Evolutionary conservation across 1,140 invertebrate species (phyloP), one percentile per base, ranked within the genome.

Genomic region (Drosophila trapezifrons): DNA sequence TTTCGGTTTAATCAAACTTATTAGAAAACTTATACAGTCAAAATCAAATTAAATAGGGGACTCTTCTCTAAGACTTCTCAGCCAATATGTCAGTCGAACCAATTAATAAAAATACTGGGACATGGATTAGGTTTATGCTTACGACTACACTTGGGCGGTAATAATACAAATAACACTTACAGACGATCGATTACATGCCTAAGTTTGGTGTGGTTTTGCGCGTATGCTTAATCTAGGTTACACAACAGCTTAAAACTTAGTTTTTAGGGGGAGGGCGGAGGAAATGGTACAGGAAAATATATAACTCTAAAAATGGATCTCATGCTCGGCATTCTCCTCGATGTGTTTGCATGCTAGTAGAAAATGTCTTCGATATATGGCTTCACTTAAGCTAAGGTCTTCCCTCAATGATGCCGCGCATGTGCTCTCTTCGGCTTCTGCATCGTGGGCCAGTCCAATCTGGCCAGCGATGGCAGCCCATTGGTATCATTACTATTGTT

Each of bases 161-260:
- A 66, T 52, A 52, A 76, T 76, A 76, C 73, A 76, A 76, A 76
- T 76, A 76, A 76, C 60, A 76, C 74, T 76, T 76, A 76, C 60
- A 76, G 54, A 46, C 54, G 62, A 76, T 35, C 54, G n/a, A 76
- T 35, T 75, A 76, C 72, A 76, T 42, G 13, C 1, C 73, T 76
- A 76, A 22, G 73, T 66, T 76, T 76, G 52, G 70, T 63, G 70
- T 54, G 70, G 22, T 35, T 52, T 38, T 52, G 52, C 35, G 38
- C 37, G 25, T 9, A 55, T 35, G n/a, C 54, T 66, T 75, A 75
- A 65, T 56, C 12, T 75, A 76, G 65, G 65, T 70, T 57, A 45
- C 43, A 63, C 40, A 76, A 76, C 73, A 76, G 43, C 73, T 76
- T 76, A 76, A 59, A 40, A 76, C 40, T 40, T 70, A 40, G 20